These are phyloP conservation scores for Rafetus swinhoei DNA, from an alignment of 2,113 vertebrate genomes.

Conservation along the genomic window DNA sequence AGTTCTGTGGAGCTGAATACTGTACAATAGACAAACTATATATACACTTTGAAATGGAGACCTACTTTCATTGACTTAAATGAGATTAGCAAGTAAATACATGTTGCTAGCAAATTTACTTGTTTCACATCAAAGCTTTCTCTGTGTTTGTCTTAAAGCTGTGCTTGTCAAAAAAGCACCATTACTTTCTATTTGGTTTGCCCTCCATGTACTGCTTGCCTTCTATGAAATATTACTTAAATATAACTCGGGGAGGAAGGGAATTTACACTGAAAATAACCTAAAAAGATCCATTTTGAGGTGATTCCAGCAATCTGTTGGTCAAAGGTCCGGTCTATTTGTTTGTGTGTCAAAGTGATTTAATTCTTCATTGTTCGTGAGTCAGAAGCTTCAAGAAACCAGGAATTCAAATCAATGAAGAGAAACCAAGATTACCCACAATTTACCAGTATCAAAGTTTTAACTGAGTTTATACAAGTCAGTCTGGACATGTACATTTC, in stretches of 20 bases:
- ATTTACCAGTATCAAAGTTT: not conserved
- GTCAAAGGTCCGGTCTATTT: not conserved
- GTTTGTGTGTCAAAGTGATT: not conserved
- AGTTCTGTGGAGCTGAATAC: not conserved
- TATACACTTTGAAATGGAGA: too few species aligned
- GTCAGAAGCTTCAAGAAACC: not conserved
- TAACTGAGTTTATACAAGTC: not conserved
- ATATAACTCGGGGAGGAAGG: not conserved
- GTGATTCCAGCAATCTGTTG: conserved; percentile 26
- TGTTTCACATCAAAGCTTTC: not conserved
- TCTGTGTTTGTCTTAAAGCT: not conserved
- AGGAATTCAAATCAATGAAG: not conserved
- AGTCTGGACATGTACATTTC: not conserved
- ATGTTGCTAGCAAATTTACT: not conserved
- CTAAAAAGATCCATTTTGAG: not conserved
- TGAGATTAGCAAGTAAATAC: not conserved
- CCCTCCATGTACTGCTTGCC: not conserved
- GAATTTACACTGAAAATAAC: not conserved
- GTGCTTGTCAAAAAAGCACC: not conserved
- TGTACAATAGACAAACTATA: not conserved
- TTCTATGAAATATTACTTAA: not conserved
- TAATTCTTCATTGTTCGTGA: not conserved
- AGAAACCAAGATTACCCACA: not conserved
- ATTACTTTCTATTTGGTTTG: not conserved
- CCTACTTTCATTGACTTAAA: not conserved